A percentile compares a stretch with the other conserved stretches of the same genome.
These are phyloP conservation scores for Leptura quadrifasciata DNA, from an alignment of 2,888 invertebrate species.

Conservation along the genomic window DNA sequence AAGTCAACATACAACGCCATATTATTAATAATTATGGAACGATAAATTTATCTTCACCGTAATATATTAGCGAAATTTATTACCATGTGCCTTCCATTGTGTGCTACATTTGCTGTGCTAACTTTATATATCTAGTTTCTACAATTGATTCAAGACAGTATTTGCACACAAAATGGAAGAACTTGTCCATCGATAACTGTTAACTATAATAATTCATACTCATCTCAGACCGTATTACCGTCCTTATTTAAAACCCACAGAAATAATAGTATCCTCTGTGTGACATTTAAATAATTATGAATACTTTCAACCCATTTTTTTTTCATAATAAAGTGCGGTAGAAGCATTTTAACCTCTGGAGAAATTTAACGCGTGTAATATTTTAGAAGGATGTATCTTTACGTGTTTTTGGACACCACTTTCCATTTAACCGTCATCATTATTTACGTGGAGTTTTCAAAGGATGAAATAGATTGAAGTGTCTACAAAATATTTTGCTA, in stretches of 20 bases:
- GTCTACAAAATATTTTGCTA: not conserved
- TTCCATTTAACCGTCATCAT: conserved; percentile 8
- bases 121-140: no score
- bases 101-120: no score
- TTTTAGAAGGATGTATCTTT: conserved; percentile 18
- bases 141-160: no score
- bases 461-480: conserved; percentile 9
- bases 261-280: not conserved
- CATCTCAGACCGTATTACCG: no score
- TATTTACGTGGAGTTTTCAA: conserved; percentile 4
- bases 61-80: no score
- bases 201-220: no score
- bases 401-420: not conserved
- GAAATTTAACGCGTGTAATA: conserved; percentile 14
- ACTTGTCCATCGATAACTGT: no score
- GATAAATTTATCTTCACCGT: no score
- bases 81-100: no score
- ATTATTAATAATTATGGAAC: no score
- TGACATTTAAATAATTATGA: not conserved
- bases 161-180: no score
- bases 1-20: no score
- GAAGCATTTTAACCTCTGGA: conserved; percentile 6
- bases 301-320: not conserved
- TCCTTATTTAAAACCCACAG: not conserved
- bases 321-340: not conserved